Evolutionary conservation across 1,140 invertebrate species (phyloP).

Genomic region (Oncopeltus fasciatus): DNA sequence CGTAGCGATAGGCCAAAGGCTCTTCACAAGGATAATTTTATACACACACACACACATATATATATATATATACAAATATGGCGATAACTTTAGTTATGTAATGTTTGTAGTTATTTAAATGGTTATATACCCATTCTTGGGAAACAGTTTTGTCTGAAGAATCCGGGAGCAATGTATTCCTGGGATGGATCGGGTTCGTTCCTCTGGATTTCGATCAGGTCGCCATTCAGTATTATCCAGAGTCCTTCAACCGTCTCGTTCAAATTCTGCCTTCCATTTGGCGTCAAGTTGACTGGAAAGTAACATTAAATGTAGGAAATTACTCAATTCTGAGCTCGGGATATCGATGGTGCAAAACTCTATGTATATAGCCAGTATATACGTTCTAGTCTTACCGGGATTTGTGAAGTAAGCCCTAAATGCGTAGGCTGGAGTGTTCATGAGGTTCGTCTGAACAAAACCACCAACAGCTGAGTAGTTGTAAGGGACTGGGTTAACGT

Average conservation of each 20-base stretch:
- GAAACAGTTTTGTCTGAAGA: conserved; percentile 6
- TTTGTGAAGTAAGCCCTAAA: conserved; percentile 15
- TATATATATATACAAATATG: not conserved
- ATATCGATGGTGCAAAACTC: not conserved
- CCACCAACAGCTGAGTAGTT: conserved; percentile 8
- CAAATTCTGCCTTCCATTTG: not conserved
- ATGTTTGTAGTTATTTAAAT: too few species aligned
- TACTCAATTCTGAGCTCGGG: not conserved
- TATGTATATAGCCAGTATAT: not conserved
- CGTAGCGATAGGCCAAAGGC: too few species aligned
- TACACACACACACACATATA: not conserved
- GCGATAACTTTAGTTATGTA: not conserved
- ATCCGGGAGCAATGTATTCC: not conserved
- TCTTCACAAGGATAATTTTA: not conserved
- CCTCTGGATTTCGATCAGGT: conserved; percentile 3
- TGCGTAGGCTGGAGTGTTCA: conserved; percentile 7
- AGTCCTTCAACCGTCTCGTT: conserved; percentile 10
- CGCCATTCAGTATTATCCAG: not conserved
- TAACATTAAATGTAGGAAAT: not conserved
- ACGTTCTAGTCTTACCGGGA: conserved; percentile 4
- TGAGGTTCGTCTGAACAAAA: not conserved
- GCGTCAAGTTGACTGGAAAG: conserved; percentile 4
- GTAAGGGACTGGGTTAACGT: not conserved
- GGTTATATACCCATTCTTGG: conserved; percentile 4
- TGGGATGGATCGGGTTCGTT: not conserved